Conservation (phyloP, 2,888 invertebrate species). For the Mimachlamys varia region DNA sequence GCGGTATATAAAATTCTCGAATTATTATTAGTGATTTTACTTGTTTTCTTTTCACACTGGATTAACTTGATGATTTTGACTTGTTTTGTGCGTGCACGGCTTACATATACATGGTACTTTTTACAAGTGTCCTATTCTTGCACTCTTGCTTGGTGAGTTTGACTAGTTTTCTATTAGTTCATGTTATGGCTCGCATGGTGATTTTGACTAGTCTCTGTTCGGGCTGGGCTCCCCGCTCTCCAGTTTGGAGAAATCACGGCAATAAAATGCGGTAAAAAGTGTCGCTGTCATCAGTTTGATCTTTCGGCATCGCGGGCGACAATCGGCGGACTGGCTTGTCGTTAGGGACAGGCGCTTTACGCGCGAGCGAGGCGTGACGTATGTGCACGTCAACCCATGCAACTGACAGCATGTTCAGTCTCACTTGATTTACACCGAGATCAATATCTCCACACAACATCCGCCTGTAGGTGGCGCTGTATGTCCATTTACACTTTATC, state of each 20-base stretch:
- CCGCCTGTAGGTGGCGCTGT: neutral
- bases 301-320: neutral
- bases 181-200: too few relatives aligned
- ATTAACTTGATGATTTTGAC: too few relatives aligned
- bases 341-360: neutral
- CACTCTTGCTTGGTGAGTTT: too few relatives aligned
- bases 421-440: neutral
- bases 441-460: neutral
- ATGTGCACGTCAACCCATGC: constrained; percentile 18
- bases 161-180: too few relatives aligned
- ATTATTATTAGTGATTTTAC: too few relatives aligned
- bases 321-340: neutral
- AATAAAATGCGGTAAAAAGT: neutral
- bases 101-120: too few relatives aligned
- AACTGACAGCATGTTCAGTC: constrained; percentile 20
- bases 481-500: neutral
- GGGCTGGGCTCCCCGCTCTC: neutral
- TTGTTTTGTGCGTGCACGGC: too few relatives aligned
- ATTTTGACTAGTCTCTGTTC: neutral
- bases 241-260: neutral
- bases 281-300: neutral
- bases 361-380: neutral
- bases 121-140: too few relatives aligned
- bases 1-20: too few relatives aligned
- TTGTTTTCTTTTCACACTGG: too few relatives aligned